These are phyloP conservation scores for Chrysolina oricalcia DNA, from an alignment of 2,888 invertebrate species.

Conservation along the genomic window DNA sequence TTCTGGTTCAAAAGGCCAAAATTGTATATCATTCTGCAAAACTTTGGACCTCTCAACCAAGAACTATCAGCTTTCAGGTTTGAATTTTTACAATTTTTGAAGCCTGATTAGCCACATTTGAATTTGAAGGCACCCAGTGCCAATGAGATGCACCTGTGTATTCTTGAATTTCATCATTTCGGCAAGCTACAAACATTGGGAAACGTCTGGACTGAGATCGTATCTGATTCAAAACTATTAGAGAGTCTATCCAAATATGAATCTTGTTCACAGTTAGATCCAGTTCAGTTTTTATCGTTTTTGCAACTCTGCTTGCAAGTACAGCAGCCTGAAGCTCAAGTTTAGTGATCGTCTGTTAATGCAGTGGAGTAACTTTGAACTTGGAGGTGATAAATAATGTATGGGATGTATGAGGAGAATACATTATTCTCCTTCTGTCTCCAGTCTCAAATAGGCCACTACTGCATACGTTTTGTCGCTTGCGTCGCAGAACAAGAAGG, in stretches of 20 bases:
- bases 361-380: not conserved
- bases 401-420: no score
- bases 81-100: not conserved
- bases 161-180: not conserved
- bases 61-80: not conserved
- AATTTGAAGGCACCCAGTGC: conserved; percentile 9
- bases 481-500: not conserved
- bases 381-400: not conserved
- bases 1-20: not conserved
- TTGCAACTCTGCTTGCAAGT: conserved; percentile 5
- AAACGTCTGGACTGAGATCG: no score
- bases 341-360: not conserved
- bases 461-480: conserved; percentile 7
- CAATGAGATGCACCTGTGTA: not conserved
- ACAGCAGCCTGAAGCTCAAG: not conserved
- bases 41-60: not conserved
- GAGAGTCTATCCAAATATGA: not conserved
- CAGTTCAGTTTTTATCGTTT: not conserved
- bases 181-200: not conserved
- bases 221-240: not conserved
- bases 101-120: not conserved
- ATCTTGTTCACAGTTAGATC: not conserved
- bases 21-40: not conserved
- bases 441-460: not conserved
- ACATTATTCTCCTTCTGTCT: not conserved